These are phyloP conservation scores for Cydia amplana DNA, from an alignment of 1,140 invertebrate genomes.

Conservation along the genomic window DNA sequence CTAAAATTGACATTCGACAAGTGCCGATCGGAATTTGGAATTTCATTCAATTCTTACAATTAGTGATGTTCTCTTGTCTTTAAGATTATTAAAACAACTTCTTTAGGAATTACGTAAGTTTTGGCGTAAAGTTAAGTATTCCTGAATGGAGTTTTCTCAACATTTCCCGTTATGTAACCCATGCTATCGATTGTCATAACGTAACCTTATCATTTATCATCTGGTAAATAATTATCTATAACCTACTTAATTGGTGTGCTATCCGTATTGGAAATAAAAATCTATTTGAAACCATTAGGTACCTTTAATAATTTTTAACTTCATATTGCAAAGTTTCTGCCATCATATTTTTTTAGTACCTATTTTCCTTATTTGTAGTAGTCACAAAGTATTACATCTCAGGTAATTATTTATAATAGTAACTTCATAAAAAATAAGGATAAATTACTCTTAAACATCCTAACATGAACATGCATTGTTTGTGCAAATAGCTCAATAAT, in stretches of 20 bases:
- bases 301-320: background rate
- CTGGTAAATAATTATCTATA: slow-evolving; percentile 5
- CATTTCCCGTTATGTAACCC: slow-evolving; percentile 49
- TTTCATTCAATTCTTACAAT: background rate
- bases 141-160: background rate
- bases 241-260: background rate
- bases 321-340: background rate
- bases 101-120: background rate
- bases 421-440: background rate
- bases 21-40: slow-evolving; percentile 21
- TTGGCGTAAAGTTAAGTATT: background rate
- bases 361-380: background rate
- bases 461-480: background rate
- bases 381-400: background rate
- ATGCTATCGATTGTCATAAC: slow-evolving; percentile 44
- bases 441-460: too few relatives aligned
- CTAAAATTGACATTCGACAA: slow-evolving; percentile 19
- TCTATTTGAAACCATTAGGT: background rate
- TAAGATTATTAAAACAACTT: background rate
- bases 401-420: background rate
- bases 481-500: background rate
- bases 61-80: slow-evolving; percentile 18
- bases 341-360: background rate
- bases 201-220: slow-evolving; percentile 34
- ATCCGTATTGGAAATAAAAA: background rate